Conservation (phyloP, 2,113 vertebrate genomes). For the Dipodomys spectabilis region DNA sequence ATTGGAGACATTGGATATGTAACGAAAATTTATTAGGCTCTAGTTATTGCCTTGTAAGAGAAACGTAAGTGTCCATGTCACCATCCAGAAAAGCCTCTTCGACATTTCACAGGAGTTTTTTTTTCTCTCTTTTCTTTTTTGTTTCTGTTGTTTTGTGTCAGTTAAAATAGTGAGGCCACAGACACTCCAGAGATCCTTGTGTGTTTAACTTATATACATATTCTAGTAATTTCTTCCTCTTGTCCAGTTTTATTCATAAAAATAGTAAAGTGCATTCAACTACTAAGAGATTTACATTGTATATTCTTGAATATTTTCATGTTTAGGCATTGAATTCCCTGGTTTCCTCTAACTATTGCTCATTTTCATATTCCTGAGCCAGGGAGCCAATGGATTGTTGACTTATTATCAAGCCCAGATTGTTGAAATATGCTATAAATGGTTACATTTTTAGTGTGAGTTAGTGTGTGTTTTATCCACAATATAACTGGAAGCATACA, state of each 20-base stretch:
- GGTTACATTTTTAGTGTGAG: background rate
- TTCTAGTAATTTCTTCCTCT: background rate
- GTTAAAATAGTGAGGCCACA: background rate
- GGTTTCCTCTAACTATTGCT: constrained; percentile 3
- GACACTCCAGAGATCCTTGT: too few relatives aligned
- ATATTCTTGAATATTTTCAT: background rate
- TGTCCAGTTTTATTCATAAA: background rate
- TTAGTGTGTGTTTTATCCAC: background rate
- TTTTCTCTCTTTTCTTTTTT: too few relatives aligned
- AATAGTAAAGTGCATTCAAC: background rate
- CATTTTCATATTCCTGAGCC: background rate
- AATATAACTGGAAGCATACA: background rate
- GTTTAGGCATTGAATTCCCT: background rate
- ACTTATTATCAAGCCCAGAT: background rate
- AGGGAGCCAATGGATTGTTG: background rate
- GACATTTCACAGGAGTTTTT: too few relatives aligned
- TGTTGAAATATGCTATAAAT: background rate
- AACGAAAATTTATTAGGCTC: background rate
- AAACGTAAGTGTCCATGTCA: background rate
- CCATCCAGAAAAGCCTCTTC: background rate
- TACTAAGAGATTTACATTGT: constrained; percentile 8
- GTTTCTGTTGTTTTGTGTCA: background rate
- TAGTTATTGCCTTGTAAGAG: background rate
- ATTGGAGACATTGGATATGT: background rate
- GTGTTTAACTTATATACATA: too few relatives aligned